Base-by-base conservation (phyloP, 2,888 invertebrate species). In the Pristionchus entomophagus region DNA sequence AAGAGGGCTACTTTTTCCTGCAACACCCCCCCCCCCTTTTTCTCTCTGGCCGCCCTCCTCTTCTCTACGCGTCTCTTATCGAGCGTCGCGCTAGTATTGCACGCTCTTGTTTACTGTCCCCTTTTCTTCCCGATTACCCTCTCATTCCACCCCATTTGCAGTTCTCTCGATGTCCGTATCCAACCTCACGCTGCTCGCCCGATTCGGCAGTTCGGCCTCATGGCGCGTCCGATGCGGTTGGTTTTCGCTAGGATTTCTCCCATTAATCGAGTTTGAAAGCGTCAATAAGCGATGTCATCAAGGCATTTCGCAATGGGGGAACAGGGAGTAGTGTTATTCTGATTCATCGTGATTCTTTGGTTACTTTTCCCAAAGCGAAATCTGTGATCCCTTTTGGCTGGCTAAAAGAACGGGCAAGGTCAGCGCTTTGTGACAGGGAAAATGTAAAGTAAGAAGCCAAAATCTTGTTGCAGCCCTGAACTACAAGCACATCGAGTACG, bases 161-260 rank as follows among this genome's bases (percentile, higher is more conserved):
- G 10, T 32, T 59, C n/a, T 35, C 19, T 17, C 65, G 38, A 86
- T 86, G 86, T 19, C 82, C 8, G 38, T 19, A n/a, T 29, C 29
- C 10, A 78, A 86, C 26, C 85, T 86, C 45, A 83, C 86, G 26
- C 86, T 97, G 84, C 97, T 97, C n/a, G 41, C 73, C 1, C 22
- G 26, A 19, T 73, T 6, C 26, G 26, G 41, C 32, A 73, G 73
- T 17, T 73, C 73, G n/a, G 41, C 41, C 17, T 73, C 73, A n/a
- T 73, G 73, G 73, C 38, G 73, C 38, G 73, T 73, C 2, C 41
- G 73, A 73, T 73, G 73, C 17, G 73, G 73, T 73, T 14, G 26
- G 73, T 41, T 4, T 49, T n/a, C n/a, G n/a, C n/a, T n/a, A n/a
- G n/a, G n/a, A n/a, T n/a, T n/a, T n/a, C n/a, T 22, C 10, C n/a